phyloP scores from a whole-genome alignment of 2,888 invertebrate species.

The Chrysopilus asiliformis region DNA sequence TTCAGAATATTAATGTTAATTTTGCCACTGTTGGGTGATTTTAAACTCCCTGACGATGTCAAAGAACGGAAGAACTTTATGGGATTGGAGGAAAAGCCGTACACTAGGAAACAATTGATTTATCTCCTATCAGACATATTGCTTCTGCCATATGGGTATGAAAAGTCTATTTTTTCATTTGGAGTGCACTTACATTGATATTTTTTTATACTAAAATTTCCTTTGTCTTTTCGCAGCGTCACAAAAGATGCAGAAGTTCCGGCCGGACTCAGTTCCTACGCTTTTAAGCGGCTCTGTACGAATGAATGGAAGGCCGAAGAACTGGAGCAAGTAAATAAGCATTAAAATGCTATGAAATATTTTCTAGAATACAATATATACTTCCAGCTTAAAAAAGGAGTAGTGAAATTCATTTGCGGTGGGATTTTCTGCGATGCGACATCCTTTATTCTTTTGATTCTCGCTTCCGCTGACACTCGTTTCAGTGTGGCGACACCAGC shows the following conservation, averaged over 20 bases:
- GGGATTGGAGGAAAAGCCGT: conserved; percentile 59
- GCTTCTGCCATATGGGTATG: conserved; percentile 72
- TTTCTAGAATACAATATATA: no score
- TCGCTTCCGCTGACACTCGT: conserved; percentile 79
- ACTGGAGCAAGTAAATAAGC: conserved; percentile 55
- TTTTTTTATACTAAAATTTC: conserved; percentile 1
- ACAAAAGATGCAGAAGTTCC: conserved; percentile 41
- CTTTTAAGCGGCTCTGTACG: conserved; percentile 60
- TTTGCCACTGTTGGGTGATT: conserved; percentile 62
- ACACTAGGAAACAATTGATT: conserved; percentile 39
- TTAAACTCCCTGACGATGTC: conserved; percentile 47
- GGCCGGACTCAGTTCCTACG: conserved; percentile 61
- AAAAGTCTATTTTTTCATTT: conserved; percentile 11
- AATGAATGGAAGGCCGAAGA: conserved; percentile 65
- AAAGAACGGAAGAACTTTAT: conserved; percentile 49
- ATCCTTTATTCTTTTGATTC: conserved; percentile 60
- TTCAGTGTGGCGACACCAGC: conserved; percentile 81
- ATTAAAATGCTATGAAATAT: background rate
- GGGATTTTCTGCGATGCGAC: conserved; percentile 65
- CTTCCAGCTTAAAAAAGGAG: conserved; percentile 53
- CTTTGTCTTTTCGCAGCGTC: conserved; percentile 10
- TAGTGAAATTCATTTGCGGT: conserved; percentile 68
- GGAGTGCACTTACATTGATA: background rate
- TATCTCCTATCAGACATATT: conserved; percentile 71
- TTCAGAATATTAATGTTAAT: conserved; percentile 50